Evolutionary conservation across 2,113 vertebrate genomes (phyloP), one percentile per base, ranked within the genome.

Genomic region (Triplophysa siluroides): DNA sequence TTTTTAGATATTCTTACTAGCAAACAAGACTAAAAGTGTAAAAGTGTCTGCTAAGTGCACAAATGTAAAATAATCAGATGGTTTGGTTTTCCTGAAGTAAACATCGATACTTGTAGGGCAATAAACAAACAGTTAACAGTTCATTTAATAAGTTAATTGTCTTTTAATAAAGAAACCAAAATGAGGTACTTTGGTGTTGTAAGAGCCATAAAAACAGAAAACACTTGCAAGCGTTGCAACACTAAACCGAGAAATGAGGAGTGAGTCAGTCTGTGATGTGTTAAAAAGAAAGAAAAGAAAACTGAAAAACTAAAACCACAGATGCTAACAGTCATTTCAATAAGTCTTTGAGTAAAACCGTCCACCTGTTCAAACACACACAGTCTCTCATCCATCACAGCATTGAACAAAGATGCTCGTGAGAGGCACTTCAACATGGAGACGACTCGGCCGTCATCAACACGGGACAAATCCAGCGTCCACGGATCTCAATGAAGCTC

Each of bases 221-320:
- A n/a, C n/a, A n/a, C n/a, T n/a, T n/a, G n/a, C n/a, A n/a, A 91
- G 91, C 90, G 91, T 92, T 89, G 88, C 87, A 89, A 92, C 86
- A 88, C 88, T 92, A 90, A 92, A 90, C 89, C 91, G 83, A 88
- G 86, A 90, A 83, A 89, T 89, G 87, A 89, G 86, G 92, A 88
- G 23, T 58, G 65, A 61, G 18, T 63, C 6, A 26, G 72, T 63
- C 60, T 70, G 14, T 10, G 38, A 18, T 43, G 76, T 23, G 21
- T 29, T 76, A 58, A 80, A 78, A 13, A 63, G 78, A 80, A 82
- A 86, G 79, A 80, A 60, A 67, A 82, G 56, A 26, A 56, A 54
- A 47, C 29, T 69, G 78, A 71, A 83, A 61, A 68, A 47, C 9
- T 81, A 76, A 58, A 58, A 69, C 68, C 29, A 47, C 68, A 43